A percentile compares a stretch with the other conserved stretches of the same genome.
phyloP scores from a whole-genome alignment of 2,888 invertebrate genomes.

The Hecatera dysodea region DNA sequence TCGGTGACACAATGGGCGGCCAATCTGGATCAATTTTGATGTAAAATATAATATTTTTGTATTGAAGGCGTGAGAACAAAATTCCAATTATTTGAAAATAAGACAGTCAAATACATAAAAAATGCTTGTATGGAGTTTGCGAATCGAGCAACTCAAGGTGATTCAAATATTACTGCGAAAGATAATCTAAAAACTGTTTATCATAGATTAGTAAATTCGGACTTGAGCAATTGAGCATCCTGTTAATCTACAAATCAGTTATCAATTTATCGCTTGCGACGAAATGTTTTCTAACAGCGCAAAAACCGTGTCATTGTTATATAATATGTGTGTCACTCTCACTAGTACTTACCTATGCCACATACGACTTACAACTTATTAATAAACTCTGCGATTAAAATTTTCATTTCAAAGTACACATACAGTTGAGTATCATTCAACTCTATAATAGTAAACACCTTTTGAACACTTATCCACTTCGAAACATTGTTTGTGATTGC shows the following conservation, averaged over 20 bases:
- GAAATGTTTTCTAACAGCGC: conserved; percentile 44
- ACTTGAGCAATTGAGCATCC: conserved; percentile 23
- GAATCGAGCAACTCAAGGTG: conserved; percentile 43
- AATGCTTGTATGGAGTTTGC: conserved; percentile 23
- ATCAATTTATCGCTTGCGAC: conserved; percentile 35
- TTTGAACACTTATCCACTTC: conserved; percentile 6
- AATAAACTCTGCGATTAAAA: conserved; percentile 23
- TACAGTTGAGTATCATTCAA: conserved; percentile 31
- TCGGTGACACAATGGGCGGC: too few relatives aligned
- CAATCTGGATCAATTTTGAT: not conserved
- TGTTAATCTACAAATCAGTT: conserved; percentile 37
- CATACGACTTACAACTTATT: conserved; percentile 9
- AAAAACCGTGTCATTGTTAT: conserved; percentile 38
- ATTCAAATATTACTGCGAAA: conserved; percentile 29
- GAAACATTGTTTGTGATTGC: conserved; percentile 20
- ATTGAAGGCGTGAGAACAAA: conserved; percentile 7
- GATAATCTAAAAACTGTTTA: conserved; percentile 32
- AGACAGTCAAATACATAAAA: not conserved
- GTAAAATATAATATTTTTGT: conserved; percentile 12
- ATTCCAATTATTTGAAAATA: conserved; percentile 9
- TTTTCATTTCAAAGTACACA: conserved; percentile 10
- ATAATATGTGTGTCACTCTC: conserved; percentile 26
- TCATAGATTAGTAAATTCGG: conserved; percentile 36
- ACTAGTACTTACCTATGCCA: conserved; percentile 25
- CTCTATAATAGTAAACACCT: not conserved